Conservation (phyloP, 2,888 invertebrate species). For the Alcis repandata region DNA sequence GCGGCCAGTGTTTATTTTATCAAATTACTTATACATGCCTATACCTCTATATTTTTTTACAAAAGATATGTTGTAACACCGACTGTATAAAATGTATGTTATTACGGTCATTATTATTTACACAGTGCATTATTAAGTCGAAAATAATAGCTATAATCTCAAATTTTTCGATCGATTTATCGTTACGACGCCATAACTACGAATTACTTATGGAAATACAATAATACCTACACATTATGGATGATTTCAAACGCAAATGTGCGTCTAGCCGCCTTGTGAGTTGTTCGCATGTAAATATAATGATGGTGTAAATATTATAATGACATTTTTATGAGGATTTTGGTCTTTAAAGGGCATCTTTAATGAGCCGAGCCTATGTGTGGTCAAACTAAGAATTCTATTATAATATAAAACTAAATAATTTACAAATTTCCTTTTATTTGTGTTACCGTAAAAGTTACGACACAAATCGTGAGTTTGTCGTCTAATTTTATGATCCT, state of each 20-base stretch:
- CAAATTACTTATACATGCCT: too few relatives aligned
- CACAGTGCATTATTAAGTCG: conserved; percentile 48
- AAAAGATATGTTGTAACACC: conserved; percentile 3
- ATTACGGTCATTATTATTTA: conserved; percentile 45
- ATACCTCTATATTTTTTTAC: too few relatives aligned
- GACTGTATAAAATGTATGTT: not conserved
- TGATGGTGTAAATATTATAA: conserved; percentile 18
- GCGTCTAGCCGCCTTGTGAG: conserved; percentile 23
- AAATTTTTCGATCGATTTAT: conserved; percentile 53
- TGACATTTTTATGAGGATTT: conserved; percentile 18
- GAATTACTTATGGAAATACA: conserved; percentile 56
- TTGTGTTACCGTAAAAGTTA: too few relatives aligned
- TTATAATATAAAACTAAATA: conserved; percentile 8
- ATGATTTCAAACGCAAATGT: conserved; percentile 23
- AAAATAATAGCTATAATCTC: conserved; percentile 50
- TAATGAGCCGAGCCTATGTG: conserved; percentile 16
- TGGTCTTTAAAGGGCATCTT: conserved; percentile 13
- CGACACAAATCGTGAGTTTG: not conserved
- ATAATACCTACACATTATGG: conserved; percentile 19
- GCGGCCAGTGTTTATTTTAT: too few relatives aligned
- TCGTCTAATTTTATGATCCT: not conserved
- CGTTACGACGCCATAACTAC: conserved; percentile 49
- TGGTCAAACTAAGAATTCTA: conserved; percentile 13
- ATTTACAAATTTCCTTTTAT: too few relatives aligned
- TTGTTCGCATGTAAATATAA: conserved; percentile 31